Percentiles rank a stretch among this genome's conserved stretches.
Evolutionary conservation across 2,113 vertebrate species (phyloP).

Genomic region (Seriola dumerili): DNA sequence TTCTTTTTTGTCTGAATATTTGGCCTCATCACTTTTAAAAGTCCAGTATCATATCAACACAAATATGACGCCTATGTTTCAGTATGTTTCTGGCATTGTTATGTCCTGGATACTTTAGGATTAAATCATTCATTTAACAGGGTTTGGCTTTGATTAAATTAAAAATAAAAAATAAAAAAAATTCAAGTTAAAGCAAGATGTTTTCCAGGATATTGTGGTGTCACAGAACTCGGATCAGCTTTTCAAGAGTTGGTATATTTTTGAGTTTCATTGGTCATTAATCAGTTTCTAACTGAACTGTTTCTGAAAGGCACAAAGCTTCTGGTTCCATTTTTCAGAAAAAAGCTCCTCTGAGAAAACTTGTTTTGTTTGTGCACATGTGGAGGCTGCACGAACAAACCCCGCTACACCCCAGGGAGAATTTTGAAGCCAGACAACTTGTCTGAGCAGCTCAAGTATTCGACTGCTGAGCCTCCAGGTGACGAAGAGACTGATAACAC

Average conservation of each 20-base stretch:
- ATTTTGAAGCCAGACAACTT: background rate
- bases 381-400: background rate
- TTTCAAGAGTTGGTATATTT: background rate
- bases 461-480: background rate
- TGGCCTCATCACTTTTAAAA: background rate
- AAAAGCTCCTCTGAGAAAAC: background rate
- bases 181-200: too few species aligned
- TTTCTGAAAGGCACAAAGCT: background rate
- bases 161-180: too few species aligned
- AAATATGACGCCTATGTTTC: background rate
- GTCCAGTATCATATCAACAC: background rate
- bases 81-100: background rate
- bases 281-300: background rate
- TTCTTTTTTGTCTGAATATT: background rate
- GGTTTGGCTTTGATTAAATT: background rate
- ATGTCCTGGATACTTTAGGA: background rate
- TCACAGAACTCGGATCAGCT: background rate
- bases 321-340: background rate
- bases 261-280: background rate
- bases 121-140: background rate
- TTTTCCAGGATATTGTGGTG: background rate
- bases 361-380: background rate
- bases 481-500: background rate
- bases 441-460: conserved; percentile 15
- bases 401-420: background rate